Conservation (phyloP, 1,140 invertebrate genomes). For the Zaprionus camerounensis region DNA sequence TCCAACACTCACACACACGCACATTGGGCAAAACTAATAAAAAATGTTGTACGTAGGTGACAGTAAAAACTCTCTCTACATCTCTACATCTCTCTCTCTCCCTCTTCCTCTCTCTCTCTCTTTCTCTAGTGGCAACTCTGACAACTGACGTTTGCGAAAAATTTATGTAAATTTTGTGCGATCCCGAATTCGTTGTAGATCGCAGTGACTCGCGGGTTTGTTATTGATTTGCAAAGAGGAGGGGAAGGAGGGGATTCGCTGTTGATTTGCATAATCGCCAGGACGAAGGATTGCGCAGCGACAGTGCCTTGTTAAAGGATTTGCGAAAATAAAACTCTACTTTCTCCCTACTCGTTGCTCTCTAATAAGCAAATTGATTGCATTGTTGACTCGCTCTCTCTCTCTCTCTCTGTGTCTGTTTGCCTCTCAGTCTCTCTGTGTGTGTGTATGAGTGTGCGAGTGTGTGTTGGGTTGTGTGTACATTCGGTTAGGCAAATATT, state of each 20-base stretch:
- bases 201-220: slow-evolving; percentile 48
- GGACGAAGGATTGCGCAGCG: slow-evolving; percentile 26
- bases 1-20: slow-evolving; percentile 54
- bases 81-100: no score
- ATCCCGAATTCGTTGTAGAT: slow-evolving; percentile 38
- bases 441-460: slow-evolving; percentile 21
- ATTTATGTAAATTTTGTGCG: slow-evolving; percentile 71
- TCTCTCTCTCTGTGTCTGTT: slow-evolving; percentile 12
- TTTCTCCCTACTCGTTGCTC: slow-evolving; percentile 28
- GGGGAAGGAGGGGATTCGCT: slow-evolving; percentile 39
- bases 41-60: slow-evolving; percentile 65
- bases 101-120: no score
- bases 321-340: slow-evolving; percentile 66
- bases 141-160: slow-evolving; percentile 33
- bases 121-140: background rate
- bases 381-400: slow-evolving; percentile 69
- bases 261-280: slow-evolving; percentile 77
- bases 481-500: slow-evolving; percentile 78
- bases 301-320: slow-evolving; percentile 75
- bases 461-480: slow-evolving; percentile 32
- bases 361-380: slow-evolving; percentile 69
- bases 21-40: slow-evolving; percentile 74
- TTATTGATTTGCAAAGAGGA: slow-evolving; percentile 62
- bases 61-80: slow-evolving; percentile 18
- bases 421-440: slow-evolving; percentile 14